Percentiles rank a stretch among this genome's conserved stretches.
Conservation (phyloP, 2,797 vertebrate genomes). For the Artibeus jamaicensis region DNA sequence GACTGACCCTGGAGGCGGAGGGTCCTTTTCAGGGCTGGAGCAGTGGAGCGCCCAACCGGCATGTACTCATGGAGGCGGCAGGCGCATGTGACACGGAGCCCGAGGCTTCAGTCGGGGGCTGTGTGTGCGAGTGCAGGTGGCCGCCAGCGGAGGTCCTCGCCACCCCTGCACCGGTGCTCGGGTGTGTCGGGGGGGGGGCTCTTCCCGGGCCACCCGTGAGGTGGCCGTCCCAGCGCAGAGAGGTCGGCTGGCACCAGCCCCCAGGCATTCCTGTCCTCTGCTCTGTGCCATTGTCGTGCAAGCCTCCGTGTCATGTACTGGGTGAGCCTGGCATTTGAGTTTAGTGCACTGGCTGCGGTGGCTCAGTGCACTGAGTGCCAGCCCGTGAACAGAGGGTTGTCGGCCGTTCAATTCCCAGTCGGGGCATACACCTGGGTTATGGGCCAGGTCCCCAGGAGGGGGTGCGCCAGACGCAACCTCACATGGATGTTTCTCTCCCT, state of each 20-base stretch:
- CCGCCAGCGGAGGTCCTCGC: rapidly evolving
- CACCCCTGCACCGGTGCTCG: no score
- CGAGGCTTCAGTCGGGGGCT: not conserved
- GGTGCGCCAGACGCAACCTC: no score
- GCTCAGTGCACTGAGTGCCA: no score
- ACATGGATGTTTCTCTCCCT: no score
- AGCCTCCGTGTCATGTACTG: not conserved
- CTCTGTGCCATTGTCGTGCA: rapidly evolving
- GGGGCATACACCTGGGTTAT: no score
- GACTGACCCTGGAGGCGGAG: not conserved
- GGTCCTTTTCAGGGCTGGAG: not conserved
- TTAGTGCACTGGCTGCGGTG: not conserved
- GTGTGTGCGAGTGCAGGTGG: rapidly evolving
- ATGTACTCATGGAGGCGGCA: not conserved
- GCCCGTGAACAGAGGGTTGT: no score
- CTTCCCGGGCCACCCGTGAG: not conserved
- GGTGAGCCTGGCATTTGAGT: not conserved
- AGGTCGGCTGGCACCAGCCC: not conserved
- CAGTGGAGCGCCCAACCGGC: not conserved
- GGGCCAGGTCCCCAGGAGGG: no score
- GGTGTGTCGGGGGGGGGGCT: not conserved
- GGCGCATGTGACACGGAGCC: no score
- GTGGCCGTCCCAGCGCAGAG: not conserved
- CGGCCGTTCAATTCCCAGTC: no score
- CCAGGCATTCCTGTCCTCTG: not conserved